Percentiles rank a stretch among this genome's conserved stretches.
phyloP scores from a whole-genome alignment of 2,113 vertebrate species.

The Micromys minutus region DNA sequence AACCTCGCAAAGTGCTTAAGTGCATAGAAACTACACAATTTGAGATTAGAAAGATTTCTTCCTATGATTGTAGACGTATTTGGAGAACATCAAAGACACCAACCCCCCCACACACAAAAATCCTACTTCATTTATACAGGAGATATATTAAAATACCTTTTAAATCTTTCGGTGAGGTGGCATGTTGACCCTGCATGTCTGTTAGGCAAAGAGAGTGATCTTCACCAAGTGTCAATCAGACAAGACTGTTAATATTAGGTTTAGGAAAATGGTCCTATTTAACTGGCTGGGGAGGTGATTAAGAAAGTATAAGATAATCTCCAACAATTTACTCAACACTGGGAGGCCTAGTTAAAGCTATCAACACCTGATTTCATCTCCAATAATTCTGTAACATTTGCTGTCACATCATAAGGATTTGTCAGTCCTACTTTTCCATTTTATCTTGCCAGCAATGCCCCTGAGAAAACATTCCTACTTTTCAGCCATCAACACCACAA shows the following conservation, averaged over 20 bases:
- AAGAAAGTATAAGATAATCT: constrained; percentile 25
- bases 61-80: constrained; percentile 58
- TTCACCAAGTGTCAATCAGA: neutral
- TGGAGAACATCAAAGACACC: neutral
- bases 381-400: constrained; percentile 4
- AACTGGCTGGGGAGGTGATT: constrained; percentile 22
- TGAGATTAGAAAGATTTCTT: constrained; percentile 42
- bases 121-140: constrained; percentile 15
- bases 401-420: neutral
- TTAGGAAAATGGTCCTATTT: neutral
- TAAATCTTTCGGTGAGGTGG: neutral
- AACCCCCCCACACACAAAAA: neutral
- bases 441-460: neutral
- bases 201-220: neutral
- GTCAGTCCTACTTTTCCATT: neutral
- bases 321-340: constrained; percentile 25
- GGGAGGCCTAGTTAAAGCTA: neutral
- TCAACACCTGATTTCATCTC: neutral
- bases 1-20: constrained; percentile 65
- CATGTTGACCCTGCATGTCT: neutral
- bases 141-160: neutral
- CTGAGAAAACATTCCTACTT: neutral
- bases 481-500: neutral
- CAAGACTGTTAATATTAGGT: constrained; percentile 31
- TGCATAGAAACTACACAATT: constrained; percentile 66